phyloP scores from a whole-genome alignment of 2,888 invertebrate genomes.

The Ypsolopha scabrella region DNA sequence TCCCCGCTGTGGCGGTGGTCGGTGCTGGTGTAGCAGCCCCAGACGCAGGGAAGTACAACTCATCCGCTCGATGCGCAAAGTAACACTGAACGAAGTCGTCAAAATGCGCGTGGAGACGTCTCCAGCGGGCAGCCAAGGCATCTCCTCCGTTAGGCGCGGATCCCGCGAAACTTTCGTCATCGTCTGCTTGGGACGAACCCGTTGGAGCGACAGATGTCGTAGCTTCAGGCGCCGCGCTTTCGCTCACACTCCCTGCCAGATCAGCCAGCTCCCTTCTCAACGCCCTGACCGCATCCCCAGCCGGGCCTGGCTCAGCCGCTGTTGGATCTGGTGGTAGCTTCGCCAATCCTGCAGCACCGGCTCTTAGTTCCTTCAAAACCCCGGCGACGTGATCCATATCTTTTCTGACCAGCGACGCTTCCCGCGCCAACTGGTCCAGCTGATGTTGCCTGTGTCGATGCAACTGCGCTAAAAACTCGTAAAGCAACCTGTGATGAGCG shows the following conservation, averaged over 20 bases:
- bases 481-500: constrained; percentile 83
- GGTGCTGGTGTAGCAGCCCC: constrained; percentile 30
- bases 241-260: constrained; percentile 52
- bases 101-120: constrained; percentile 86
- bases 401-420: constrained; percentile 81
- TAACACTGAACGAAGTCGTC: constrained; percentile 92
- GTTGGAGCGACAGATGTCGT: constrained; percentile 5
- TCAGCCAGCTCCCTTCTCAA: constrained; percentile 45
- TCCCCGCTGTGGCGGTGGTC: constrained; percentile 12
- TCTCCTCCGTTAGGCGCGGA: constrained; percentile 20
- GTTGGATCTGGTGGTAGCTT: constrained; percentile 38
- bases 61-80: constrained; percentile 81
- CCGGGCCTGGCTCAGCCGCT: constrained; percentile 22
- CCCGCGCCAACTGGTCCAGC: constrained; percentile 66
- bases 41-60: constrained; percentile 70
- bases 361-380: constrained; percentile 12
- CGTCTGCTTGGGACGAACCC: constrained; percentile 18
- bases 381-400: constrained; percentile 79
- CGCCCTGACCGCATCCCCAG: constrained; percentile 23
- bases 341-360: constrained; percentile 13
- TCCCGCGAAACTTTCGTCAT: constrained; percentile 45
- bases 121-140: constrained; percentile 76
- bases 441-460: constrained; percentile 75
- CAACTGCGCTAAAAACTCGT: constrained; percentile 86
- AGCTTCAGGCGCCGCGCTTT: constrained; percentile 20